phyloP scores from a whole-genome alignment of 1,140 invertebrate genomes.

The Reticulitermes speratus region DNA sequence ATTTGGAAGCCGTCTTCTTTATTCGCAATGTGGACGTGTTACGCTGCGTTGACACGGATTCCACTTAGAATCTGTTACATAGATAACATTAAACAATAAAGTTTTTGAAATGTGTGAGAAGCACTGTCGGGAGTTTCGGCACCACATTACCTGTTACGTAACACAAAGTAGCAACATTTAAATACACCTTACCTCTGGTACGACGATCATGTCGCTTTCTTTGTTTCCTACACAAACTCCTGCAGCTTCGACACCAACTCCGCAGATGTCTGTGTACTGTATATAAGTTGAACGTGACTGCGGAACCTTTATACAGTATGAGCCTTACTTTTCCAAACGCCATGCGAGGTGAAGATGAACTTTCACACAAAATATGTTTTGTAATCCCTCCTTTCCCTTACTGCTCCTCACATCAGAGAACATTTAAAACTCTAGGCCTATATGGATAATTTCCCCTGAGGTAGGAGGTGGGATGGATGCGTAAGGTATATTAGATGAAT shows the following conservation, averaged over 20 bases:
- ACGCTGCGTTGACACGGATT: no score
- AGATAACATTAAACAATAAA: no score
- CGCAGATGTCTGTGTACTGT: neutral
- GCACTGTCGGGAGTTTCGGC: neutral
- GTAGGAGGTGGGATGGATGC: neutral
- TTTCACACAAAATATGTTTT: neutral
- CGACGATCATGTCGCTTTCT: neutral
- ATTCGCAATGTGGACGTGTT: no score
- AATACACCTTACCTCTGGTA: neutral
- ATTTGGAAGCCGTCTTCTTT: no score
- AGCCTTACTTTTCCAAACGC: neutral
- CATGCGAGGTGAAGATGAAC: neutral
- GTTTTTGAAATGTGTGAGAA: neutral
- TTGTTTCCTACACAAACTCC: neutral
- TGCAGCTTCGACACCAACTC: neutral
- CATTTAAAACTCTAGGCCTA: neutral
- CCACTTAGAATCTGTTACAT: no score
- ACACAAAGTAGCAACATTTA: neutral
- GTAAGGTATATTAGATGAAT: neutral
- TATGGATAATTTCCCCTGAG: neutral
- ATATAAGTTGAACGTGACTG: neutral
- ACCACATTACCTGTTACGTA: neutral
- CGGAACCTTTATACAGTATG: neutral
- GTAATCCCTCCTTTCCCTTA: neutral
- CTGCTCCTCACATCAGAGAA: neutral